Base-by-base conservation (phyloP, 92 coral and sea anemone genomes). In the Palythoa heliodiscus region DNA sequence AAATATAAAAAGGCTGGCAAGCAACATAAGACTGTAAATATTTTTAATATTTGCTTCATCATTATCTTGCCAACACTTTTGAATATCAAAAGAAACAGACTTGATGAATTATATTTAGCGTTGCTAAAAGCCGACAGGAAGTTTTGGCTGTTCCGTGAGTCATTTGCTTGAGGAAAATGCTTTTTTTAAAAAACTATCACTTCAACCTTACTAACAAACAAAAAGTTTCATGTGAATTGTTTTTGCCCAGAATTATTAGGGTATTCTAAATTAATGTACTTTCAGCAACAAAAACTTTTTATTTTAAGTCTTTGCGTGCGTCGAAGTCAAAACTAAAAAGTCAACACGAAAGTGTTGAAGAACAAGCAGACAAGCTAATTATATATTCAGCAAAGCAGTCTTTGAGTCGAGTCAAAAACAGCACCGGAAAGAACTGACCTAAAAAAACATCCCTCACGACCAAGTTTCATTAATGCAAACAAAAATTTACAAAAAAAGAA, bases 301-400 rank as follows among this genome's bases (percentile, higher is more conserved):
- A 29, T 29, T 29, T 24, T 3, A 77, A 29, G 13, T 25, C 24
- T 11, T 55, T 19, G 50, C 82, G 82, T 77, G 82, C 82, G 69
- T 77, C 82, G 54, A 53, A 55, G 29, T 53, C 17, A 66, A 77
- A 77, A 58, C 35, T 29, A 29, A 77, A 67, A 77, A 35, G 69
- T 50, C 82, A 67, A 12, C 12, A 29, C 29, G 54, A 55, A 66
- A 8, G 25, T 7, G 52, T 68, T 55, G 22, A 55, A 35, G 69
- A 35, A 37, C 37, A 15, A 29, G 54, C 82, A 77, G 69, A 55
- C 52, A 77, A 35, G 53, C 43, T 77, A 77, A 77, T 77, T 77
- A 57, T 15, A 57, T 67, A 40, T 52, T 77, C 10, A 77, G 82
- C 82, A 60, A 10, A 57, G 82, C 68, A 77, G 52, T 20, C 66